phyloP scores from a whole-genome alignment of 2,113 vertebrate species.

The Chitala chitala region DNA sequence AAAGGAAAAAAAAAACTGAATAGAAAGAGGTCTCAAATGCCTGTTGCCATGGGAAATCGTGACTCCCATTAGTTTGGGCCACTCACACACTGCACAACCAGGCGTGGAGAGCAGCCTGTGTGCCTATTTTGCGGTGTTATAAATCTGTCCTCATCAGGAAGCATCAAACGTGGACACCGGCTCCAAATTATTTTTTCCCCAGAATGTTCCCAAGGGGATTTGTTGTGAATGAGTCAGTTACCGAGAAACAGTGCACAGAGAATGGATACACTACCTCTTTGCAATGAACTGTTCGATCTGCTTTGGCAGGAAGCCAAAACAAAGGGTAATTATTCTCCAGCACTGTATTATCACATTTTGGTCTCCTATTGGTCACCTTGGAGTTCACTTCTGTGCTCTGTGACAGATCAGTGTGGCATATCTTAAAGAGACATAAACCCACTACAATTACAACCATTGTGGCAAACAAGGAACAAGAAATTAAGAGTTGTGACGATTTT shows the following conservation, averaged over 20 bases:
- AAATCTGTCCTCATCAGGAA: conserved; percentile 20
- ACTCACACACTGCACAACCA: background rate
- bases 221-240: conserved; percentile 25
- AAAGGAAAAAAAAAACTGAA: background rate
- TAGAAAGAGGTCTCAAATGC: background rate
- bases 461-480: background rate
- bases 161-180: conserved; percentile 1
- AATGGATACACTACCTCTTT: background rate
- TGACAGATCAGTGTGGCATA: background rate
- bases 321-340: conserved; percentile 10
- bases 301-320: background rate
- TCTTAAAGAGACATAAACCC: background rate
- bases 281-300: conserved; percentile 8
- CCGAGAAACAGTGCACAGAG: conserved; percentile 19
- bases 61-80: conserved; percentile 5
- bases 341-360: conserved; percentile 3
- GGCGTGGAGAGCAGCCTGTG: background rate
- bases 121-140: conserved; percentile 4
- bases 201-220: background rate
- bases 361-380: background rate
- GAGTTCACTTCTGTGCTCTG: background rate
- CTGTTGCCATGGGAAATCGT: conserved; percentile 28
- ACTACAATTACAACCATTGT: background rate
- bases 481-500: conserved; percentile 2
- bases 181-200: background rate